A percentile compares a stretch with the other conserved stretches of the same genome.
Conservation (phyloP, 2,888 invertebrate species). For the Zelleria hepariella region DNA sequence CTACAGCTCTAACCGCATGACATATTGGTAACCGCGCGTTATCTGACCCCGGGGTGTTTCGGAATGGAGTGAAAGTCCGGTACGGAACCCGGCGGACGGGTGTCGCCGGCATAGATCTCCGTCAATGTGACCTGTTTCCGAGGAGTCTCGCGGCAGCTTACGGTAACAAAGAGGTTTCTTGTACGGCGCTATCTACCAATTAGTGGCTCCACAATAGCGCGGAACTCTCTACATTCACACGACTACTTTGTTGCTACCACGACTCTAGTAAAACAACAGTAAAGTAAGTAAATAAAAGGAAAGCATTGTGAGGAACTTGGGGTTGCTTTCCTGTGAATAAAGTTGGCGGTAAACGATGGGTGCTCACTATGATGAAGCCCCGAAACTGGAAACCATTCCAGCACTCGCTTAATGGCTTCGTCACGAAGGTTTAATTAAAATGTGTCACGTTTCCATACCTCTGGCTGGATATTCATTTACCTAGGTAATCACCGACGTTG, state of each 20-base stretch:
- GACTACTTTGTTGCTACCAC: neutral
- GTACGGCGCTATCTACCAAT: neutral
- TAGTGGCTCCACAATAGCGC: neutral
- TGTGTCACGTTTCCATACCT: too few relatives aligned
- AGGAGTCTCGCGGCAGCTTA: neutral
- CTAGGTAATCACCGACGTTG: neutral
- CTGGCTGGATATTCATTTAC: neutral
- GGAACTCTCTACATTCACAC: neutral
- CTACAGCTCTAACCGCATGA: neutral
- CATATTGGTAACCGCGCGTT: slow-evolving; percentile 17
- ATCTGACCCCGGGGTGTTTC: slow-evolving; percentile 32
- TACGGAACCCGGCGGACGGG: slow-evolving; percentile 48
- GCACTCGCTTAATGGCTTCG: too few relatives aligned
- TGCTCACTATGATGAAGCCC: too few relatives aligned
- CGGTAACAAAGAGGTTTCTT: neutral
- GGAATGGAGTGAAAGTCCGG: slow-evolving; percentile 31
- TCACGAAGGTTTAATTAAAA: too few relatives aligned
- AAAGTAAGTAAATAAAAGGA: too few relatives aligned
- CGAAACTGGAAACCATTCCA: too few relatives aligned
- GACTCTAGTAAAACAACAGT: too few relatives aligned
- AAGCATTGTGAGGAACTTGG: too few relatives aligned
- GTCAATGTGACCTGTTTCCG: slow-evolving; percentile 20
- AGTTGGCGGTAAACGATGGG: too few relatives aligned
- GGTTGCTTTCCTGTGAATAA: too few relatives aligned
- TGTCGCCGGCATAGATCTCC: slow-evolving; percentile 43